phyloP scores from a whole-genome alignment of 2,113 vertebrate genomes.

The Equus quagga region DNA sequence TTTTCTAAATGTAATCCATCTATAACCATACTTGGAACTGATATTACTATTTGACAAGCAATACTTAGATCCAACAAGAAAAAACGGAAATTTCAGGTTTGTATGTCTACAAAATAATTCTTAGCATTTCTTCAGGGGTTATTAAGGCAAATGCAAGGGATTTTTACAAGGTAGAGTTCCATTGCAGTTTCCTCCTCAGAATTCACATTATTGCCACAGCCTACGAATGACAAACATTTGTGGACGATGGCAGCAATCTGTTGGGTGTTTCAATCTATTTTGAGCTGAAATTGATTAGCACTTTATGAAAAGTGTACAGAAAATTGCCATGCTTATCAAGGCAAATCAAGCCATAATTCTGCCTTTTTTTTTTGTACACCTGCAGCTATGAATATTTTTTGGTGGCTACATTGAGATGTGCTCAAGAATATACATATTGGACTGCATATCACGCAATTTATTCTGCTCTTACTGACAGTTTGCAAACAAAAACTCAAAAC shows the following conservation, averaged over 20 bases:
- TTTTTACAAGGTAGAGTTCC: constrained; percentile 67
- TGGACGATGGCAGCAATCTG: constrained; percentile 78
- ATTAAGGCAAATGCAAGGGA: constrained; percentile 47
- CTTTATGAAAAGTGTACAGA: constrained; percentile 81
- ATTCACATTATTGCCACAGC: constrained; percentile 75
- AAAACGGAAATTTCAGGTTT: constrained; percentile 51
- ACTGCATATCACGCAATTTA: constrained; percentile 74
- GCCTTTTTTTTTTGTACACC: constrained; percentile 76
- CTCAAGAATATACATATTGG: constrained; percentile 83
- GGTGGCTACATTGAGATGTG: constrained; percentile 80
- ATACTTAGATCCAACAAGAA: constrained; percentile 23
- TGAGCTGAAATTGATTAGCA: constrained; percentile 78
- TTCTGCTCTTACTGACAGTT: constrained; percentile 82
- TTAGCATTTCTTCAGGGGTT: constrained; percentile 43
- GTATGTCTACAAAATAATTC: constrained; percentile 60
- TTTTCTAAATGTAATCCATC: constrained; percentile 37
- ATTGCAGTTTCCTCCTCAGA: constrained; percentile 60
- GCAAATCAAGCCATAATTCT: constrained; percentile 79
- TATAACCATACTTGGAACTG: background rate
- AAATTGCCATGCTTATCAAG: constrained; percentile 80
- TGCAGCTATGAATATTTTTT: constrained; percentile 82
- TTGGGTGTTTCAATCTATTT: constrained; percentile 78
- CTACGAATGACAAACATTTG: constrained; percentile 79
- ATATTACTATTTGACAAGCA: background rate
- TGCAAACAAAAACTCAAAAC: constrained; percentile 81